phyloP scores from a whole-genome alignment of 1,140 invertebrate species.

The Lordiphosa collinella region DNA sequence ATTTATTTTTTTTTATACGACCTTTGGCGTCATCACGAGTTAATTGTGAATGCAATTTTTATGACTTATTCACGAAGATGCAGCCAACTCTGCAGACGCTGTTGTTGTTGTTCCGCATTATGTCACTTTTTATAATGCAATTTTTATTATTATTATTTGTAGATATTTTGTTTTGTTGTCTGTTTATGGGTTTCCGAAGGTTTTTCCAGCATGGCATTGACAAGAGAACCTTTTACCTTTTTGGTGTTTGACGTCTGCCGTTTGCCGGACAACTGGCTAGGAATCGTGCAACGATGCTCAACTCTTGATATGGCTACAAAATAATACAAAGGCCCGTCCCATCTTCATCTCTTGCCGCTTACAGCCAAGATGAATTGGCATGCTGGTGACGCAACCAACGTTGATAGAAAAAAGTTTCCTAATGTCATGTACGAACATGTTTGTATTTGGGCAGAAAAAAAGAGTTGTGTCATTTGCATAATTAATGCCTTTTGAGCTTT shows the following conservation, averaged over 20 bases:
- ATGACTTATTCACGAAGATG: slow-evolving; percentile 13
- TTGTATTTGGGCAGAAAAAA: slow-evolving; percentile 13
- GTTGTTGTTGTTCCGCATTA: slow-evolving; percentile 47
- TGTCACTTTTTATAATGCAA: slow-evolving; percentile 36
- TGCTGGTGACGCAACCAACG: slow-evolving; percentile 41
- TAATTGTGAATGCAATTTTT: slow-evolving; percentile 17
- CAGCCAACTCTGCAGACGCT: not conserved
- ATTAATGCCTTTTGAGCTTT: slow-evolving; percentile 30
- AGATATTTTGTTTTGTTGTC: not conserved
- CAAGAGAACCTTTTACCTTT: slow-evolving; percentile 45
- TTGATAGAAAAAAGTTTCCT: slow-evolving; percentile 9
- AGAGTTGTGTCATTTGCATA: slow-evolving; percentile 61
- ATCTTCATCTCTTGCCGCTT: slow-evolving; percentile 14
- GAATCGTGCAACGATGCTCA: slow-evolving; percentile 57
- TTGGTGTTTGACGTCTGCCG: not conserved
- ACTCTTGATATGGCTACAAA: slow-evolving; percentile 36
- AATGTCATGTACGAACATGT: slow-evolving; percentile 23
- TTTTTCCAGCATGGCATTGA: slow-evolving; percentile 6
- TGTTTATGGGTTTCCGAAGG: slow-evolving; percentile 43
- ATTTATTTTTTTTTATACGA: slow-evolving; percentile 27
- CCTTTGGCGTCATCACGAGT: slow-evolving; percentile 33
- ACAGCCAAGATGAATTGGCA: slow-evolving; percentile 35
- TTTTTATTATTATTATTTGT: slow-evolving; percentile 22
- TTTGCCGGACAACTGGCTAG: slow-evolving; percentile 19
- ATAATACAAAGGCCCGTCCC: slow-evolving; percentile 15